Conservation (phyloP, 2,888 invertebrate genomes). For the Perdita meconis region DNA sequence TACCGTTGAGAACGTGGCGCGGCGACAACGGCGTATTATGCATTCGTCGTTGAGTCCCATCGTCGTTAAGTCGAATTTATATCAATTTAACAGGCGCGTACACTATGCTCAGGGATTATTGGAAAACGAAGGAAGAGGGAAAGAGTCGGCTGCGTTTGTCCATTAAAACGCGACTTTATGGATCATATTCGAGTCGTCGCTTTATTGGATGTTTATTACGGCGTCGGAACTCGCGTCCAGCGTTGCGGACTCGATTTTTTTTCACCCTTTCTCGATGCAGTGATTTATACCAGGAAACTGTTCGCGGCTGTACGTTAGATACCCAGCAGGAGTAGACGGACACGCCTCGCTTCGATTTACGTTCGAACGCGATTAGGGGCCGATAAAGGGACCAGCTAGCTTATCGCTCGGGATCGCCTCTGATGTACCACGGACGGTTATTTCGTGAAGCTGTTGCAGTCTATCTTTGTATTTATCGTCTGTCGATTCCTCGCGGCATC, state of each 20-base stretch:
- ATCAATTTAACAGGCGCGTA: neutral
- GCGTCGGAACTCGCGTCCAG: constrained; percentile 12
- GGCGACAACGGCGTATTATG: neutral
- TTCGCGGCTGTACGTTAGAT: constrained; percentile 33
- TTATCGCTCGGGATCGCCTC: constrained; percentile 44
- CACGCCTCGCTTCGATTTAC: constrained; percentile 56
- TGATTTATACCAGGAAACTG: constrained; percentile 68
- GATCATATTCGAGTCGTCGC: constrained; percentile 6
- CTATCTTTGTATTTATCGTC: constrained; percentile 39
- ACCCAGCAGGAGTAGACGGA: constrained; percentile 54
- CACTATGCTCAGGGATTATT: constrained; percentile 1
- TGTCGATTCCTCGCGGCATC: constrained; percentile 23
- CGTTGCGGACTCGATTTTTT: constrained; percentile 27
- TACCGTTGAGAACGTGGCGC: neutral
- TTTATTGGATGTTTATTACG: constrained; percentile 37
- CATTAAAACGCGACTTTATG: constrained; percentile 42
- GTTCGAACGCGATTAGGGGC: constrained; percentile 53
- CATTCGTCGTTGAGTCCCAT: neutral
- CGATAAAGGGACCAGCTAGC: constrained; percentile 47
- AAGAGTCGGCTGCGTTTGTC: neutral
- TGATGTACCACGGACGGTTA: constrained; percentile 30
- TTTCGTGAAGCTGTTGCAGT: constrained; percentile 19
- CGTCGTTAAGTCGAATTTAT: neutral
- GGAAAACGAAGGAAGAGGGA: neutral
- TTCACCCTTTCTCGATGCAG: constrained; percentile 17